A percentile compares a stretch with the other conserved stretches of the same genome.
These are phyloP conservation scores for Pseudomugil gertrudae DNA, from an alignment of 2,797 vertebrate genomes.

Conservation along the genomic window DNA sequence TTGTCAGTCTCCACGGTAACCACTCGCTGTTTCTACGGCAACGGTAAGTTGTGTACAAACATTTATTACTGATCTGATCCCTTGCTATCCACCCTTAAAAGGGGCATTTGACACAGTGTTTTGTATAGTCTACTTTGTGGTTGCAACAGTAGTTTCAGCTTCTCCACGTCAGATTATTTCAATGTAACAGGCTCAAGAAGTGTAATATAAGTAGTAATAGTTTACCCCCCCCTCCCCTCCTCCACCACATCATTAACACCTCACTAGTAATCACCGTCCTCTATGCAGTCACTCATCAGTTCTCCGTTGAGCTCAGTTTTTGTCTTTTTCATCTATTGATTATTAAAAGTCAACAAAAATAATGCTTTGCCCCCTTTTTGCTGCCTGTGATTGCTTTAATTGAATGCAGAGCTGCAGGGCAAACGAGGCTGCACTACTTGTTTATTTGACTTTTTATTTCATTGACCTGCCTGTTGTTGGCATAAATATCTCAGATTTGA, in stretches of 20 bases:
- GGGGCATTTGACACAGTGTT: slow-evolving; percentile 51
- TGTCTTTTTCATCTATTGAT: slow-evolving; percentile 47
- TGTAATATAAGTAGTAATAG: slow-evolving; percentile 26
- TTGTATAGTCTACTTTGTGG: slow-evolving; percentile 31
- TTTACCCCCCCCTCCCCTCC: no score
- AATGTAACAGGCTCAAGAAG: slow-evolving; percentile 14
- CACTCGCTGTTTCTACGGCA: slow-evolving; percentile 83
- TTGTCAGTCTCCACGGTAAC: slow-evolving; percentile 87
- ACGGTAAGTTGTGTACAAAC: slow-evolving; percentile 85
- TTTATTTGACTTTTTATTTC: slow-evolving; percentile 6
- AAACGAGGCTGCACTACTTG: slow-evolving; percentile 48
- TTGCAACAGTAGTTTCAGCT: slow-evolving; percentile 29
- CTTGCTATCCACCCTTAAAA: slow-evolving; percentile 58
- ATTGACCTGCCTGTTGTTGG: slow-evolving; percentile 47
- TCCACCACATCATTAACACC: slow-evolving; percentile 75
- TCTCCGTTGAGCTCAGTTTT: slow-evolving; percentile 49
- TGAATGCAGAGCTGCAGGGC: slow-evolving; percentile 53
- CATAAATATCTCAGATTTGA: slow-evolving; percentile 20
- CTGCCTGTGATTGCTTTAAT: slow-evolving; percentile 57
- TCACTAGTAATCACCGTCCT: slow-evolving; percentile 76
- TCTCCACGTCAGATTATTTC: slow-evolving; percentile 11
- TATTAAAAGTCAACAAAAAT: slow-evolving; percentile 53
- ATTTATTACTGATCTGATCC: slow-evolving; percentile 79
- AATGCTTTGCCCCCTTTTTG: slow-evolving; percentile 58
- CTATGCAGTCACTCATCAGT: slow-evolving; percentile 74